A percentile compares a stretch with the other conserved stretches of the same genome.
Evolutionary conservation across 2,888 invertebrate genomes (phyloP).

Genomic region (Chymomyza amoena): DNA sequence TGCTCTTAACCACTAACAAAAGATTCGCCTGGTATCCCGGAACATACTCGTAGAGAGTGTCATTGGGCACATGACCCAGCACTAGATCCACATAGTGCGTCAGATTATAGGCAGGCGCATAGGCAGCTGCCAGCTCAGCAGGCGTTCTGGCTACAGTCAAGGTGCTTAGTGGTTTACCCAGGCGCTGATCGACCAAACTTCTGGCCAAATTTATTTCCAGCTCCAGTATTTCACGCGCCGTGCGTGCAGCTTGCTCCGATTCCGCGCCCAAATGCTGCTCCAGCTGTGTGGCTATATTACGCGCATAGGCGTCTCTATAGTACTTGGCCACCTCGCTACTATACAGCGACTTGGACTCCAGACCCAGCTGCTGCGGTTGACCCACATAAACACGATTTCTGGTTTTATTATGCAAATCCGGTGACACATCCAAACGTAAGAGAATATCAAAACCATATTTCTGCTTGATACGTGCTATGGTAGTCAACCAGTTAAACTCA

Average conservation of each 20-base stretch:
- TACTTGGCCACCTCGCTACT: slow-evolving; percentile 36
- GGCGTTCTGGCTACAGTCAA: slow-evolving; percentile 44
- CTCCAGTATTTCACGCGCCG: slow-evolving; percentile 59
- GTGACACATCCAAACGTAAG: slow-evolving; percentile 51
- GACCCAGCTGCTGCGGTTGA: slow-evolving; percentile 52
- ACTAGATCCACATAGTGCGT: slow-evolving; percentile 58
- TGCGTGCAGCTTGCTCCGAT: slow-evolving; percentile 34
- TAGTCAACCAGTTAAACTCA: slow-evolving; percentile 68
- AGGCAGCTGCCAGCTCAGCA: slow-evolving; percentile 41
- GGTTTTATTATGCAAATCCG: slow-evolving; percentile 50
- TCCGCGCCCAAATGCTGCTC: slow-evolving; percentile 55
- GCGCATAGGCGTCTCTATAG: slow-evolving; percentile 34
- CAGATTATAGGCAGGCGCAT: slow-evolving; percentile 55
- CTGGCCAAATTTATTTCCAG: slow-evolving; percentile 59
- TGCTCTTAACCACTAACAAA: slow-evolving; percentile 35
- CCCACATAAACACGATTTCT: slow-evolving; percentile 64
- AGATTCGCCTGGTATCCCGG: slow-evolving; percentile 63
- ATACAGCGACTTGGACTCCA: slow-evolving; percentile 46
- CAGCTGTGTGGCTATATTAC: slow-evolving; percentile 41
- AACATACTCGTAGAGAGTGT: slow-evolving; percentile 63
- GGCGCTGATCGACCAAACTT: slow-evolving; percentile 47
- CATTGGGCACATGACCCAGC: slow-evolving; percentile 52
- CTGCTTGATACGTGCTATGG: slow-evolving; percentile 64
- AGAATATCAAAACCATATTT: slow-evolving; percentile 73
- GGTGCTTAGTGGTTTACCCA: slow-evolving; percentile 43